Evolutionary conservation across 1,140 invertebrate genomes (phyloP).

Genomic region (Drosophila ercepeae): DNA sequence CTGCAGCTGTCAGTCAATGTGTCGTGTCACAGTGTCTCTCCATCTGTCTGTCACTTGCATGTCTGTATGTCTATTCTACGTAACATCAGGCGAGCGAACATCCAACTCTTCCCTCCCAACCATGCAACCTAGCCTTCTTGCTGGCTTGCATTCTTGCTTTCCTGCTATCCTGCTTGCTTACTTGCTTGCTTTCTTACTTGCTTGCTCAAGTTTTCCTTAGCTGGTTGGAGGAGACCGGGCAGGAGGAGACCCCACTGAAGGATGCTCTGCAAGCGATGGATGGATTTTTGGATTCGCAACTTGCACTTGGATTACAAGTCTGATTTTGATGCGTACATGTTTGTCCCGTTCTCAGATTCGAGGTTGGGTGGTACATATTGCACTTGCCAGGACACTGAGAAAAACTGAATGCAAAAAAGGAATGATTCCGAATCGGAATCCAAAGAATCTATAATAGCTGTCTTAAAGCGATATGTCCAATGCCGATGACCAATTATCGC

Average conservation of each 20-base stretch:
- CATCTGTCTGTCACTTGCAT: conserved; percentile 83
- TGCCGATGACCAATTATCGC: no score
- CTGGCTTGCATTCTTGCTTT: conserved; percentile 19
- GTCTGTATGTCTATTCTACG: conserved; percentile 80
- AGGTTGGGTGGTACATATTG: conserved; percentile 34
- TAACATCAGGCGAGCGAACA: conserved; percentile 73
- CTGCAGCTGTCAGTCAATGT: conserved; percentile 83
- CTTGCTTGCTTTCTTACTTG: conserved; percentile 11
- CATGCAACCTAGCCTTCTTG: conserved; percentile 16
- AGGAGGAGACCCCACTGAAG: conserved; percentile 34
- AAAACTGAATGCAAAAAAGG: not conserved
- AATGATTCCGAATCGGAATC: no score
- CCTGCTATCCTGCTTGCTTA: conserved; percentile 24
- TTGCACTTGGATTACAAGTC: conserved; percentile 82
- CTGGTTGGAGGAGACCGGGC: not conserved
- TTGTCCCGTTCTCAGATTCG: conserved; percentile 30
- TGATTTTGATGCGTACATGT: conserved; percentile 82
- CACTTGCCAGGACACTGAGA: conserved; percentile 33
- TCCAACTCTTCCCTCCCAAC: conserved; percentile 35
- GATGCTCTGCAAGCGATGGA: conserved; percentile 71
- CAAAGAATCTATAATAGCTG: no score
- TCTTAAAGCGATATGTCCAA: no score
- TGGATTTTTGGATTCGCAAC: conserved; percentile 82
- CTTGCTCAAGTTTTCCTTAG: conserved; percentile 46
- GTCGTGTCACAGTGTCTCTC: conserved; percentile 83